Evolutionary conservation across 2,797 vertebrate genomes (phyloP), one percentile per base, ranked within the genome.

Genomic region (Xenops minutus): DNA sequence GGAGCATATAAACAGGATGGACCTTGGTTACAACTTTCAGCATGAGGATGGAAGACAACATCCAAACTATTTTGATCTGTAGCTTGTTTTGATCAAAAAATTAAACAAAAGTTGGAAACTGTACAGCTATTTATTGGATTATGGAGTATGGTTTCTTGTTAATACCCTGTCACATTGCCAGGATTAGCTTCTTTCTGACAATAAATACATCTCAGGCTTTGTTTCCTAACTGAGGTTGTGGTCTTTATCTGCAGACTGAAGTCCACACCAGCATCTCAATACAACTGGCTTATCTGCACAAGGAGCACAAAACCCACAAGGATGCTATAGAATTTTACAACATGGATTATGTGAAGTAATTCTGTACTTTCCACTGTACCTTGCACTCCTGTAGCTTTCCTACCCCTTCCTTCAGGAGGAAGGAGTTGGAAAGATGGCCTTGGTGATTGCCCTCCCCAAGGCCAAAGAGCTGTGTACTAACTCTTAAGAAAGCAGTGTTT

Each of bases 361-460:
- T 49, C 4, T 49, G 16, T 15, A 8, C 15, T 73, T 63, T 49
- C 12, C 39, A n/a, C 23, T 18, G 26, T 34, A 12, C 22, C 12
- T 6, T 29, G 18, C 22, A 10, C 7, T 69, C 51, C 19, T 34
- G 8, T 12, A 41, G 14, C 5, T 67, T 10, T 17, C 18, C 22
- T 59, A 49, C 2, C 3, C 1, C 3, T 61, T 80, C 16, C n/a
- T 62, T 62, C 0, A 0, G 22, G n/a, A 56, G 19, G 23, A 68
- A 59, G 29, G 32, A 61, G 11, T 16, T 46, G 19, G 24, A 83
- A 64, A 67, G 7, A 14, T 0, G 0, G 6, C 17, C 12, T 87
- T 58, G 18, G 20, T 54, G 19, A 36, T 22, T 85, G 27, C 4
- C 3, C 17, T 88, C 88, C 18, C 15, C 9, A 24, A 66, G 18